Evolutionary conservation across 2,113 vertebrate genomes (phyloP).

Genomic region (Archocentrus centrarchus): DNA sequence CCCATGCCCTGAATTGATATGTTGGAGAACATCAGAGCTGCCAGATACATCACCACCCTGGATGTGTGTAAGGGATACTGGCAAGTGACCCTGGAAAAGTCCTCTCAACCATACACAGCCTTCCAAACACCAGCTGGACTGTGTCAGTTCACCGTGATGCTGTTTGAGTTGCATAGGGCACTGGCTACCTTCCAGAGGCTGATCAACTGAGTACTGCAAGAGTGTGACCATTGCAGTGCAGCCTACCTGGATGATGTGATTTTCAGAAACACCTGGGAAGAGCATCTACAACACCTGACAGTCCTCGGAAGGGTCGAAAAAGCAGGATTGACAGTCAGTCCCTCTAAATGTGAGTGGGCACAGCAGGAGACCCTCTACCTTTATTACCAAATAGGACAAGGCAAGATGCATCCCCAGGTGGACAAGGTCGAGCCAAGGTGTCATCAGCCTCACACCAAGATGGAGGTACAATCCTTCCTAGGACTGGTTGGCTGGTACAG

Average conservation of each 20-base stretch:
- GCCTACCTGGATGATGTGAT: neutral
- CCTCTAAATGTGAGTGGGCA: neutral
- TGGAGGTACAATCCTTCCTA: neutral
- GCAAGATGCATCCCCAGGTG: neutral
- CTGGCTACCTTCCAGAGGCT: neutral
- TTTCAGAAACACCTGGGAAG: neutral
- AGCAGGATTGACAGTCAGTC: neutral
- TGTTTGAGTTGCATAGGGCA: neutral
- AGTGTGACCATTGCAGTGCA: neutral
- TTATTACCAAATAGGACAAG: neutral
- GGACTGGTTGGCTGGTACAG: neutral
- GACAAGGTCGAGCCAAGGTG: constrained; percentile 1
- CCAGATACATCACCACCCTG: no score
- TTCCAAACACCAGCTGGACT: no score
- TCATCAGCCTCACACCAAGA: neutral
- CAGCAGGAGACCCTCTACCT: no score
- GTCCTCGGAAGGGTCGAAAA: neutral
- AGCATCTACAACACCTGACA: neutral
- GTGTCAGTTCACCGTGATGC: no score
- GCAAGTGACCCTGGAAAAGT: no score
- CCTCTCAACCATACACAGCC: no score
- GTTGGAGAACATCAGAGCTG: no score
- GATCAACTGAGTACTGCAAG: neutral
- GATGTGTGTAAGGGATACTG: no score
- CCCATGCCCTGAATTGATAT: no score